Base-by-base conservation (phyloP, 1,140 invertebrate species). In the Neoseiulus cucumeris region DNA sequence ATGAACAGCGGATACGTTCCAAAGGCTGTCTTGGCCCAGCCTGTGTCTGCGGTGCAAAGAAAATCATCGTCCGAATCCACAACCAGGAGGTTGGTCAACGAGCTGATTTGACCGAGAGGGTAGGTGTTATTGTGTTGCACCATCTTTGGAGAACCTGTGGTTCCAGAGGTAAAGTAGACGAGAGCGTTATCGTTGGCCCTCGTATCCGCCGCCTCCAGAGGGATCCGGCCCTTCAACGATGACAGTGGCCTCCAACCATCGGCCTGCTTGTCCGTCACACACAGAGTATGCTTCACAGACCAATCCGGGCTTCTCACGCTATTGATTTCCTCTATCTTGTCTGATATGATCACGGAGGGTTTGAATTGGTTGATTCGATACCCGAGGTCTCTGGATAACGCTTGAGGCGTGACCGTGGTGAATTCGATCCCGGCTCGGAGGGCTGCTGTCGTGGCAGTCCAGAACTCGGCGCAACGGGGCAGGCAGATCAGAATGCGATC, bases 141-240 rank as follows among this genome's bases (percentile, higher is more conserved):
- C 78, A 80, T 80, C 70, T 80, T 80, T 1, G 79, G 79, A 18
- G 71, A 65, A 18, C 79, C 78, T 22, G 78, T 80, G 44, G 79
- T 80, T 14, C 79, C 79, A 68, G 77, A 79, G 6, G 79, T 80
- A 68, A 80, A 80, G 68, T 76, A 80, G 22, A 78, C 66, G 18
- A 74, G 74, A 73, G 74, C 75, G 30, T 70, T 70, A 47, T 78
- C 76, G 69, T 69, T 67, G 25, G 73, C 70, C 66, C 68, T 72
- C 9, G 75, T 77, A 18, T 59, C 51, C 1, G 51, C 22, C 9
- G 51, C 51, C 51, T 59, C 51, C 25, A 59, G 22, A 9, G 22
- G 22, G 33, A 14, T 25, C 14, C 33, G 25, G 6, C 51, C 51
- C 14, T n/a, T 29, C 25, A 59, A 33, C 14, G 51, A 29, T 17